These are phyloP conservation scores for Stenopsyche tienmushanensis DNA, from an alignment of 1,140 invertebrate species.

Conservation along the genomic window DNA sequence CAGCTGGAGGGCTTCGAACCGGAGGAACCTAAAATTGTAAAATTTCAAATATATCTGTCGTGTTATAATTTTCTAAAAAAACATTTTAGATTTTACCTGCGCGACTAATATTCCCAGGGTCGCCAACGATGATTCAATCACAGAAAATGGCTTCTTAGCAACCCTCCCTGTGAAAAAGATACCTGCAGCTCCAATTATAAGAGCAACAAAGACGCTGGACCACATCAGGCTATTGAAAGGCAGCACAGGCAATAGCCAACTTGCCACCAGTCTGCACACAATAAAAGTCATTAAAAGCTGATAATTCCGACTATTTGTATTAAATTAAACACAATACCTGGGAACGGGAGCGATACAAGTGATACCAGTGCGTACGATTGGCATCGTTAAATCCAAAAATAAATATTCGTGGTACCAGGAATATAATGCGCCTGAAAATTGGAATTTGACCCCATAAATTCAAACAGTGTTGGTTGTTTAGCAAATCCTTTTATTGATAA, in stretches of 20 bases:
- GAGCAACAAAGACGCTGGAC: slow-evolving; percentile 45
- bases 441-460: neutral
- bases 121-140: slow-evolving; percentile 46
- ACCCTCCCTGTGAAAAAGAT: slow-evolving; percentile 46
- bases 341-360: slow-evolving; percentile 61
- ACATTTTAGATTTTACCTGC: slow-evolving; percentile 44
- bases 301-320: neutral
- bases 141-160: slow-evolving; percentile 33
- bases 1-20: slow-evolving; percentile 42
- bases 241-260: slow-evolving; percentile 50
- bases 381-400: slow-evolving; percentile 58
- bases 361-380: slow-evolving; percentile 57
- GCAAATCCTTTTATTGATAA: too few relatives aligned
- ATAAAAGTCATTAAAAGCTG: neutral
- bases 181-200: slow-evolving; percentile 46
- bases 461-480: too few relatives aligned
- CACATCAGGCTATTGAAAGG: slow-evolving; percentile 49
- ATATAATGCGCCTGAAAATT: slow-evolving; percentile 57
- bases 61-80: neutral
- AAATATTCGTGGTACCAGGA: slow-evolving; percentile 59
- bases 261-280: slow-evolving; percentile 45
- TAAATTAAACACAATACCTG: slow-evolving; percentile 45
- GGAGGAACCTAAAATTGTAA: slow-evolving; percentile 18
- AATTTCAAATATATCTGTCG: neutral
- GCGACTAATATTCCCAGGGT: slow-evolving; percentile 52